Conservation (phyloP, 2,113 vertebrate genomes). For the Megaptera novaeangliae region DNA sequence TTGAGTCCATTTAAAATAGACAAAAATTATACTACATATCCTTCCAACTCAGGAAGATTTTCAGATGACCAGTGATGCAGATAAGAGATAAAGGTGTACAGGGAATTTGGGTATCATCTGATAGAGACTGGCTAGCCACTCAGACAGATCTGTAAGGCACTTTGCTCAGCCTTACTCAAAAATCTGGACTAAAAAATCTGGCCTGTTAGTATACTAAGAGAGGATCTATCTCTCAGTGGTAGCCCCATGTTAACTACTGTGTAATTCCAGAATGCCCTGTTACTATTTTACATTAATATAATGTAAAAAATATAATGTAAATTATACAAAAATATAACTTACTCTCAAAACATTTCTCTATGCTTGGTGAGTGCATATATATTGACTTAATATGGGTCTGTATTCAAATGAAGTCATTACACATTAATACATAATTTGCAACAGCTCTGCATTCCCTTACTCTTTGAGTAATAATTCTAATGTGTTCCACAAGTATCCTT, state of each 20-base stretch:
- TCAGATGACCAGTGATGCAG: background rate
- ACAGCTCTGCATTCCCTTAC: background rate
- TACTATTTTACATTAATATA: background rate
- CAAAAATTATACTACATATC: background rate
- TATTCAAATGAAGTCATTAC: background rate
- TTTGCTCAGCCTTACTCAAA: background rate
- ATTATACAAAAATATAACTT: background rate
- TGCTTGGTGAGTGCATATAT: background rate
- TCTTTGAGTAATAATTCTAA: background rate
- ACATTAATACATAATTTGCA: background rate
- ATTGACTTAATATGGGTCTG: background rate
- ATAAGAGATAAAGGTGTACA: background rate
- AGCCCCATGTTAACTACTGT: background rate
- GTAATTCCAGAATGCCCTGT: background rate
- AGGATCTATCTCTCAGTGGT: background rate
- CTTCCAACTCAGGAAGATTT: background rate
- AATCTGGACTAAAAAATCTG: background rate
- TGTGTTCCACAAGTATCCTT: background rate
- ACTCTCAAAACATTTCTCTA: background rate
- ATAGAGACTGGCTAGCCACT: background rate
- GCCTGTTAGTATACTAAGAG: background rate
- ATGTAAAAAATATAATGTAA: no score
- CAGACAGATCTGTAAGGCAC: background rate
- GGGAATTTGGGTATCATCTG: background rate
- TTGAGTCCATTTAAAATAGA: background rate